Evolutionary conservation across 2,797 vertebrate species (phyloP).

Genomic region (Cephalopachus bancanus): DNA sequence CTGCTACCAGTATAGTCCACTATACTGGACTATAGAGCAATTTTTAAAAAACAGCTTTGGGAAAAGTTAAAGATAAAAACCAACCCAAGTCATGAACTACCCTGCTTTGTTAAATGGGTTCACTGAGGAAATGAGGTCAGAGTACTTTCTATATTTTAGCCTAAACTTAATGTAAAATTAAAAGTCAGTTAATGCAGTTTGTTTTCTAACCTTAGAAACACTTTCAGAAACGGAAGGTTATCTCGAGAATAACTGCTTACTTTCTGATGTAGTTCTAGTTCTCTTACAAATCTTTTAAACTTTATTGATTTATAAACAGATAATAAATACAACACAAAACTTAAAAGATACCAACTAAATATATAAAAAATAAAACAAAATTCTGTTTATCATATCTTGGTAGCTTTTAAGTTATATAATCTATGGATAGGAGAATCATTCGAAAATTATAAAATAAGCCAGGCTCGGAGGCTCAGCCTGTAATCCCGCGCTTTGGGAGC

Average conservation of each 20-base stretch:
- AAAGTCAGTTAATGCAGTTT: neutral
- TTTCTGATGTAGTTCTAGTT: neutral
- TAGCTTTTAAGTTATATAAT: neutral
- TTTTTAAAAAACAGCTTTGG: neutral
- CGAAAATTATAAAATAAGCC: neutral
- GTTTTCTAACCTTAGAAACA: neutral
- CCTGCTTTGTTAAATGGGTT: neutral
- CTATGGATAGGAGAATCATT: neutral
- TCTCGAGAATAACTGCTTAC: neutral
- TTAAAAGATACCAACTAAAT: neutral
- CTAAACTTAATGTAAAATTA: neutral
- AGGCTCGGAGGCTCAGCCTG: too few relatives aligned
- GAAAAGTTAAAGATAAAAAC: neutral
- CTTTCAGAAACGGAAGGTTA: neutral
- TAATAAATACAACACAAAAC: neutral
- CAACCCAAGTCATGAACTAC: neutral
- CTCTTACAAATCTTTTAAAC: neutral
- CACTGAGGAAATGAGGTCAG: neutral
- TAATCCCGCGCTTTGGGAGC: too few relatives aligned
- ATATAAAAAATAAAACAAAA: conserved; percentile 5
- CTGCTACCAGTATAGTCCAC: neutral
- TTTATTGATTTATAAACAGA: neutral
- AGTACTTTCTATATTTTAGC: neutral
- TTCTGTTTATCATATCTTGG: neutral
- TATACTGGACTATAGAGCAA: neutral